Conservation (phyloP, 2,888 invertebrate genomes). For the Mechanitis mazaeus region DNA sequence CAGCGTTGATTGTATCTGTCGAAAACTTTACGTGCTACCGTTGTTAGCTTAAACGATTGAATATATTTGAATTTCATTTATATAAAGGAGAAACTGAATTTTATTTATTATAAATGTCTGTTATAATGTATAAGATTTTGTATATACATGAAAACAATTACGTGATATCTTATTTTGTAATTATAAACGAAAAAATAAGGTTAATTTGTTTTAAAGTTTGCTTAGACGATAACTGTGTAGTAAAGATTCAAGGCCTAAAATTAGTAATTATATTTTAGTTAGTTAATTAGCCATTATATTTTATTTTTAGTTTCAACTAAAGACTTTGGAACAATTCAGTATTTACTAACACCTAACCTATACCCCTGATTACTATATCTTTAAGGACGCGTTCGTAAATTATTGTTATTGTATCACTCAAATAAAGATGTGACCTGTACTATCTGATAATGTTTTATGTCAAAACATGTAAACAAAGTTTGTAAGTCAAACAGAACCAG, state of each 20-base stretch:
- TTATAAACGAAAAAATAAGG: too few species aligned
- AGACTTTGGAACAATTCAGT: too few species aligned
- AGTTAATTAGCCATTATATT: too few species aligned
- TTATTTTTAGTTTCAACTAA: too few species aligned
- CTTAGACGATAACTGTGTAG: too few species aligned
- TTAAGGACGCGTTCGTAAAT: too few species aligned
- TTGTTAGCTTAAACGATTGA: constrained; percentile 31
- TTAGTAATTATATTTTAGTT: too few species aligned
- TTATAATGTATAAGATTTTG: background rate
- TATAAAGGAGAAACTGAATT: constrained; percentile 25
- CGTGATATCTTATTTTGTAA: too few species aligned
- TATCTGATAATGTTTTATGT: constrained; percentile 30
- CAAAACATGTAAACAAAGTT: constrained; percentile 45
- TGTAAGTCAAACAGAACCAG: constrained; percentile 34
- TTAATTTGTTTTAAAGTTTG: too few species aligned
- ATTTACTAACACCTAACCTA: too few species aligned
- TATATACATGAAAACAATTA: background rate
- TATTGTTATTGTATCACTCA: background rate
- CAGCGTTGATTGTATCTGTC: constrained; percentile 33
- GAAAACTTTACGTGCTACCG: constrained; percentile 36
- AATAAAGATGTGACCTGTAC: constrained; percentile 18
- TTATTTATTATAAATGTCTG: constrained; percentile 16
- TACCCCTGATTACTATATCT: too few species aligned
- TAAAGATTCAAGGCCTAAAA: too few species aligned
- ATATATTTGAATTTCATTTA: constrained; percentile 25